Percentiles rank a stretch among this genome's conserved stretches.
phyloP scores from a whole-genome alignment of 2,888 invertebrate genomes.

The Troides oblongomaculatus region DNA sequence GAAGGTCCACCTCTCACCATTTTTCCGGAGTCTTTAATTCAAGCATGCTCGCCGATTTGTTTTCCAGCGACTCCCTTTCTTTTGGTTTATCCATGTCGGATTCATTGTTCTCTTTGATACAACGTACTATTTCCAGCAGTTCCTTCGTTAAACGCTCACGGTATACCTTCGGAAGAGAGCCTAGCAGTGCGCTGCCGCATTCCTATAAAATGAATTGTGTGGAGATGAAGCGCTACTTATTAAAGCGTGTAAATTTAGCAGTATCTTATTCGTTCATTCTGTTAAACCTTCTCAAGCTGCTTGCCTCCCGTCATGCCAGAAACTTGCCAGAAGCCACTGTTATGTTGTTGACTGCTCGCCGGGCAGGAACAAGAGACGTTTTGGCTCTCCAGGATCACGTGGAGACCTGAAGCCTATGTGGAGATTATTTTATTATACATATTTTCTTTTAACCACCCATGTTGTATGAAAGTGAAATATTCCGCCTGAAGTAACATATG shows the following conservation, averaged over 20 bases:
- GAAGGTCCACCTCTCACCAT: conserved; percentile 40
- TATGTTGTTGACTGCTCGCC: conserved; percentile 46
- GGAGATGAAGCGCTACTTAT: too few species aligned
- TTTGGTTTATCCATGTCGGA: conserved; percentile 43
- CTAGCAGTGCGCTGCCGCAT: conserved; percentile 64
- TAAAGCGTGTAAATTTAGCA: too few species aligned
- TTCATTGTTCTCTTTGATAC: conserved; percentile 57
- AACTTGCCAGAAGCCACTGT: conserved; percentile 71
- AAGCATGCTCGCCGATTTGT: conserved; percentile 63
- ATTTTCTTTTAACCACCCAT: neutral
- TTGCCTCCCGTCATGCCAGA: conserved; percentile 67
- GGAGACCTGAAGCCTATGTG: conserved; percentile 62
- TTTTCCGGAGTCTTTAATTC: conserved; percentile 66
- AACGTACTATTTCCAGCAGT: conserved; percentile 58
- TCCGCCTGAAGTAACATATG: too few species aligned
- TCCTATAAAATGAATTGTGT: conserved; percentile 45
- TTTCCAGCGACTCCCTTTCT: conserved; percentile 36
- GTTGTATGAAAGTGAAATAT: neutral
- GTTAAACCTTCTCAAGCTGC: conserved; percentile 60
- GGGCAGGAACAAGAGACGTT: conserved; percentile 64
- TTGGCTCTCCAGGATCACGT: conserved; percentile 63
- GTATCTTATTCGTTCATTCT: too few species aligned
- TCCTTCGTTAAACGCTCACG: conserved; percentile 61
- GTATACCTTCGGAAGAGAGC: conserved; percentile 57
- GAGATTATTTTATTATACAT: neutral